Conservation (phyloP, 2,888 invertebrate genomes). For the Pterostichus madidus region DNA sequence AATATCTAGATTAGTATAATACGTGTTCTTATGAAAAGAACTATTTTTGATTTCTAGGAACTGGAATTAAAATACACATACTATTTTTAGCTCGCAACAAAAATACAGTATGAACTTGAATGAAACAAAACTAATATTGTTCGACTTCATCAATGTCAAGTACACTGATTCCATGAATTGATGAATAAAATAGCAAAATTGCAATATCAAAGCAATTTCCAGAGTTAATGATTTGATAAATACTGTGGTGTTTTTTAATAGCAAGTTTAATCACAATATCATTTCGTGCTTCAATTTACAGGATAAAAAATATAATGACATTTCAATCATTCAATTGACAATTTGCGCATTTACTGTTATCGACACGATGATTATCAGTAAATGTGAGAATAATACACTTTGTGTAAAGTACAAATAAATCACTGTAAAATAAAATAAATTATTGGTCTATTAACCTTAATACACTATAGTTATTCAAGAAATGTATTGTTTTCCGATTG, state of each 20-base stretch:
- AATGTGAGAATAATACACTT: not conserved
- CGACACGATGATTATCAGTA: not conserved
- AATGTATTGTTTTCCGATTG: not conserved
- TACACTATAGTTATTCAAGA: not conserved
- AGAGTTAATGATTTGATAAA: not conserved
- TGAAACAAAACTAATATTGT: constrained; percentile 42
- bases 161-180: constrained; percentile 20
- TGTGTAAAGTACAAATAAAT: not conserved
- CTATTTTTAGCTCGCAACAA: constrained; percentile 20
- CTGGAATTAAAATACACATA: constrained; percentile 20
- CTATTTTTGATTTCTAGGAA: constrained; percentile 20
- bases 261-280: not conserved
- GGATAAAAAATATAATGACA: constrained; percentile 10
- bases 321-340: not conserved
- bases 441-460: too few relatives aligned
- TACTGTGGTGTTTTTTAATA: not conserved
- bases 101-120: constrained; percentile 16
- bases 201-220: constrained; percentile 18
- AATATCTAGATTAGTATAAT: constrained; percentile 1
- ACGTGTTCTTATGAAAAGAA: not conserved
- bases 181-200: constrained; percentile 30
- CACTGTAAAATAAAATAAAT: not conserved
- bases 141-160: constrained; percentile 40
- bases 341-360: not conserved
- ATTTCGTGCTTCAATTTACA: not conserved